Evolutionary conservation across 2,113 vertebrate genomes (phyloP), one percentile per base, ranked within the genome.

Genomic region (Lampris incognitus): DNA sequence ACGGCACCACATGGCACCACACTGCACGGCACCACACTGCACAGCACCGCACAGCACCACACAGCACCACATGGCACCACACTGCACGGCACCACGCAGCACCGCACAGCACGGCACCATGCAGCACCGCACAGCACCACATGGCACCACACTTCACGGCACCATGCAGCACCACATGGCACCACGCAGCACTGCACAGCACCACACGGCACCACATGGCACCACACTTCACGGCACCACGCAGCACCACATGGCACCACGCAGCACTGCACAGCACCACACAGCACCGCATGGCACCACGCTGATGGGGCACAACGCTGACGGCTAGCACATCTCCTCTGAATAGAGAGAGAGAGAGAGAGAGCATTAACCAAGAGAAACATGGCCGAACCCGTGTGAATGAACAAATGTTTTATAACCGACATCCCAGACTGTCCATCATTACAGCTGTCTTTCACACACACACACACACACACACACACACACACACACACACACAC

Each of bases 281-380:
- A 11, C 41, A 5, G 51, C 3, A 6, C 56, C 37, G 56, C 42
- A 49, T 39, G 4, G 9, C 42, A 38, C 51, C 13, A 9, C n/a
- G 49, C 42, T 41, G 56, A 64, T 57, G 24, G 70, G 42, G 65
- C 6, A n/a, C 72, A 63, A 73, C 49, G 38, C 76, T 70, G 57
- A 62, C 60, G 78, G 89, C 70, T 92, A 90, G 92, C 93, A 93
- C 90, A 92, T 91, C 91, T 91, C 78, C 80, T 75, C 74, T 82
- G 85, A 88, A 86, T 92, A 90, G 88, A 91, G 88, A 88, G 49
- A 58, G 60, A 68, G 46, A 68, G 72, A 78, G 62, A 87, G 81
- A 89, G 86, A 90, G 88, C 84, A 83, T 92, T 90, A 91, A 48
- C 50, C 8, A 9, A 40, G 58, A 5, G 9, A 74, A 79, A 86